Conservation (phyloP, 1,140 invertebrate species). For the Chymomyza costata region DNA sequence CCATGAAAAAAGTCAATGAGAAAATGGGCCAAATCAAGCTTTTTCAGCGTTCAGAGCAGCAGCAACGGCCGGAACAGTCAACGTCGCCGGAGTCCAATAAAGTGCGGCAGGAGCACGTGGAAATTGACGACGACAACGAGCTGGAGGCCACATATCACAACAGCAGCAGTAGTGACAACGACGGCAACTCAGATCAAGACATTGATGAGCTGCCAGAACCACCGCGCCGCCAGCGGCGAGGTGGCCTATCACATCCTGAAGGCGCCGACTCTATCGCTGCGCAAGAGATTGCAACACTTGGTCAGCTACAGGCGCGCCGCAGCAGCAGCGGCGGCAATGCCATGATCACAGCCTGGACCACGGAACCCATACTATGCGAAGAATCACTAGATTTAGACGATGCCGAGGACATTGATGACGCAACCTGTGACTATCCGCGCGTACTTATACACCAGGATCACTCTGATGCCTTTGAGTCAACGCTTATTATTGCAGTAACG, state of each 20-base stretch:
- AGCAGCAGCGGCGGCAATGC: background rate
- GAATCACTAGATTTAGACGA: constrained; percentile 35
- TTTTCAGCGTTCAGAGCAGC: constrained; percentile 35
- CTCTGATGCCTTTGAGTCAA: constrained; percentile 61
- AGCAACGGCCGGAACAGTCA: background rate
- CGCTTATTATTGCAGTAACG: constrained; percentile 66
- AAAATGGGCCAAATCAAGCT: constrained; percentile 64
- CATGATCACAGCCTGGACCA: constrained; percentile 48
- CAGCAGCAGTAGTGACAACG: constrained; percentile 48
- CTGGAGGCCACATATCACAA: constrained; percentile 52
- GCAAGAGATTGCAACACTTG: constrained; percentile 38
- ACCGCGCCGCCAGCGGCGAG: background rate
- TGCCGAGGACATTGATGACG: background rate
- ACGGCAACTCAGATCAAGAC: constrained; percentile 40
- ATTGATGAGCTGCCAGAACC: constrained; percentile 26
- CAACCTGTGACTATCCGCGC: constrained; percentile 44
- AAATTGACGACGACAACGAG: constrained; percentile 58
- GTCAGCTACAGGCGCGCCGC: constrained; percentile 34
- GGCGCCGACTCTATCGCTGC: constrained; percentile 17
- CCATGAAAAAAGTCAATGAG: constrained; percentile 54
- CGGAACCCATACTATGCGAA: constrained; percentile 42
- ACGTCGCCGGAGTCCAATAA: constrained; percentile 40
- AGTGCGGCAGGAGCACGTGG: constrained; percentile 49
- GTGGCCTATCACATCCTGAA: constrained; percentile 17
- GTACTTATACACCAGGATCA: constrained; percentile 72